phyloP scores from a whole-genome alignment of 2,113 vertebrate genomes.

The Gasterosteus nipponicus region DNA sequence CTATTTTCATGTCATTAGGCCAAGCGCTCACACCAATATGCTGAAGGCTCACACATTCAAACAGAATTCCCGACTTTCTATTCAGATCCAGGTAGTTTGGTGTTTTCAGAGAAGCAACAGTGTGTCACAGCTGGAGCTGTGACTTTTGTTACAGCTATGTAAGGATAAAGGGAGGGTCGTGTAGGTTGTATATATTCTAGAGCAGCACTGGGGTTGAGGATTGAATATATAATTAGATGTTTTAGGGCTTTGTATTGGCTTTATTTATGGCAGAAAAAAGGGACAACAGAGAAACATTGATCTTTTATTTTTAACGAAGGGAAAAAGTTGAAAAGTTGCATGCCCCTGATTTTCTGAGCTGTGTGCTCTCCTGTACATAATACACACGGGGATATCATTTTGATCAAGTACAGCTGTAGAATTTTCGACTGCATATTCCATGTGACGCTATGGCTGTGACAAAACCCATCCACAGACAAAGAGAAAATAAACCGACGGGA shows the following conservation, averaged over 20 bases:
- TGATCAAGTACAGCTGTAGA: not conserved
- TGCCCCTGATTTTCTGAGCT: conserved; percentile 11
- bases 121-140: conserved; percentile 76
- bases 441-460: not conserved
- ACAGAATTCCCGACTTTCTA: conserved; percentile 22
- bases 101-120: conserved; percentile 33
- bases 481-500: too few relatives aligned
- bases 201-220: conserved; percentile 9
- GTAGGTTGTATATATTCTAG: too few relatives aligned
- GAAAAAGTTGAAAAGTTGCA: not conserved
- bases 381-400: not conserved
- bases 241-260: not conserved
- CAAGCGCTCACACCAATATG: conserved; percentile 37
- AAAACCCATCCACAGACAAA: not conserved
- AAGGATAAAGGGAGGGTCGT: conserved; percentile 66
- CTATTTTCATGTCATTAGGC: conserved; percentile 63
- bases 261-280: not conserved
- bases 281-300: not conserved
- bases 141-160: conserved; percentile 80
- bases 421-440: not conserved
- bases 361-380: not conserved
- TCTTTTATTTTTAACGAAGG: not conserved
- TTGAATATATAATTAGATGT: conserved; percentile 16
- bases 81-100: not conserved
- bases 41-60: not conserved